phyloP scores from a whole-genome alignment of 2,113 vertebrate species.

The Axis porcinus region DNA sequence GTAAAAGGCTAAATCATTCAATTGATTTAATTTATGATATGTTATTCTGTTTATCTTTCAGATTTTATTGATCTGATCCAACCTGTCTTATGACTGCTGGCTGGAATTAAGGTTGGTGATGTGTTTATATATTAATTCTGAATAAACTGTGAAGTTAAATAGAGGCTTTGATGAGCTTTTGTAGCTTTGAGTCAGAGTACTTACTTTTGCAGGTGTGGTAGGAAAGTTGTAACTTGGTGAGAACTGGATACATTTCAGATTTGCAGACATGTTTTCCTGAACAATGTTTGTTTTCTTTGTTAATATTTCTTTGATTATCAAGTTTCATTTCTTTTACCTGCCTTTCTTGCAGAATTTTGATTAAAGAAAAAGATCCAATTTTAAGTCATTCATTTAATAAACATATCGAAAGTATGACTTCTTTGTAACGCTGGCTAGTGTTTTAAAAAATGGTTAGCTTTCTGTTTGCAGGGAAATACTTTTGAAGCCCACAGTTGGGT shows the following conservation, averaged over 20 bases:
- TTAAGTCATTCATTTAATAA: background rate
- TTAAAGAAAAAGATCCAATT: background rate
- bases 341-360: background rate
- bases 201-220: background rate
- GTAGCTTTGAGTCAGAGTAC: background rate
- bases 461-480: background rate
- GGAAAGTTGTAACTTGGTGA: background rate
- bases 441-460: conserved; percentile 12
- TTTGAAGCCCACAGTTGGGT: background rate
- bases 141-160: background rate
- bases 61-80: conserved; percentile 66
- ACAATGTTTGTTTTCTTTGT: background rate
- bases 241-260: background rate
- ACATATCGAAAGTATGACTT: background rate
- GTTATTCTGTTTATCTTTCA: conserved; percentile 74
- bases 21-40: conserved; percentile 32
- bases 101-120: conserved; percentile 72
- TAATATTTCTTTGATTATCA: background rate
- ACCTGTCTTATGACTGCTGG: conserved; percentile 43
- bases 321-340: conserved; percentile 16
- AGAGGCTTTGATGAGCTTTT: background rate
- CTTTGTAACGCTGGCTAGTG: background rate
- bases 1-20: background rate
- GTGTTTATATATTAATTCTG: conserved; percentile 1
- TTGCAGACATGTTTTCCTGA: background rate